These are phyloP conservation scores for Cotesia glomerata DNA, from an alignment of 1,140 invertebrate species.

Conservation along the genomic window DNA sequence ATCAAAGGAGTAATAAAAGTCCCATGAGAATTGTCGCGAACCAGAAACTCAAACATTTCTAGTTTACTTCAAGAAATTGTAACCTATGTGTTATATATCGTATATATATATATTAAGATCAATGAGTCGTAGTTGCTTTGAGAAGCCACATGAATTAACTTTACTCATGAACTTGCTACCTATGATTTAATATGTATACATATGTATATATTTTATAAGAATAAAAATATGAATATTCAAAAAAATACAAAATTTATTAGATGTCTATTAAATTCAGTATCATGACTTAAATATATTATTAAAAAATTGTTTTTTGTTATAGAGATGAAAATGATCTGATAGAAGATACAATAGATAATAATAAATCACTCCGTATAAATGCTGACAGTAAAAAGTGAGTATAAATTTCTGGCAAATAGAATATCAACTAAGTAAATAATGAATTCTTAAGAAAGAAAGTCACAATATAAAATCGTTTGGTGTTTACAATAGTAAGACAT, in stretches of 20 bases:
- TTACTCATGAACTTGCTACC: slow-evolving; percentile 6
- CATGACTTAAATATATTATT: too few species aligned
- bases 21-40: slow-evolving; percentile 3
- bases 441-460: too few species aligned
- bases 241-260: too few species aligned
- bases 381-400: slow-evolving; percentile 76
- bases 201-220: background rate
- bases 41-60: background rate
- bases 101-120: slow-evolving; percentile 10
- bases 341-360: slow-evolving; percentile 68
- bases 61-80: slow-evolving; percentile 3
- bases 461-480: too few species aligned
- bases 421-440: background rate
- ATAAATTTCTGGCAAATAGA: slow-evolving; percentile 8
- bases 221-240: background rate
- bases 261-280: too few species aligned
- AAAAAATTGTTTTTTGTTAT: slow-evolving; percentile 42
- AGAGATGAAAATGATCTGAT: slow-evolving; percentile 67
- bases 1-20: slow-evolving; percentile 44
- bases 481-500: slow-evolving; percentile 2
- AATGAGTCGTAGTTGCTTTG: slow-evolving; percentile 6
- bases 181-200: background rate
- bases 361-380: slow-evolving; percentile 68
- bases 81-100: background rate
- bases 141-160: slow-evolving; percentile 15